Conservation (phyloP, 2,797 vertebrate genomes). For the Neostethus bicornis region DNA sequence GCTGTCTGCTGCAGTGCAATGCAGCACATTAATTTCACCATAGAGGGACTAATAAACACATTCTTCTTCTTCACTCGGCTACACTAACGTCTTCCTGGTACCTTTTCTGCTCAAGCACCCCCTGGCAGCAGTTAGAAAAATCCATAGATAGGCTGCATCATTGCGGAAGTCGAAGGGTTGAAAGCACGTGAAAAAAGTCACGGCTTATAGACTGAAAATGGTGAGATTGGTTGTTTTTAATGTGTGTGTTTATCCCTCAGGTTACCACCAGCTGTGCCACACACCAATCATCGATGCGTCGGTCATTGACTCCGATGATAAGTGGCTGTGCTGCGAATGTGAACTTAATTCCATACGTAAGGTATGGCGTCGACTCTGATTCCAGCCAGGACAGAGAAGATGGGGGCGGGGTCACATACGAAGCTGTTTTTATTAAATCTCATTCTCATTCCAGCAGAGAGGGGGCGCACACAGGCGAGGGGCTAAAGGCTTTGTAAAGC, state of each 20-base stretch:
- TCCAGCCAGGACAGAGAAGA: neutral
- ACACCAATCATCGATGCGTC: constrained; percentile 91
- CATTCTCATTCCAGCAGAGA: constrained; percentile 74
- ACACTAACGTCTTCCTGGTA: no score
- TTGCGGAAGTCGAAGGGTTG: no score
- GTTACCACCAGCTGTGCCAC: constrained; percentile 97
- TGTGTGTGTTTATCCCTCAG: constrained; percentile 68
- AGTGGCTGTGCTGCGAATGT: constrained; percentile 97
- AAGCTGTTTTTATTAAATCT: neutral
- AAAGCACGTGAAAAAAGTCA: no score
- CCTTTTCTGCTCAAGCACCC: no score
- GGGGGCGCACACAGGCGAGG: constrained; percentile 87
- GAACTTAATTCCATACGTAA: constrained; percentile 91
- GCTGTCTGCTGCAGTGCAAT: no score
- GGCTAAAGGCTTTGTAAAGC: constrained; percentile 59
- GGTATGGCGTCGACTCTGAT: constrained; percentile 69
- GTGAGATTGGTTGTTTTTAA: neutral
- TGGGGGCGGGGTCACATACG: neutral
- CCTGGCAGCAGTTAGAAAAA: no score
- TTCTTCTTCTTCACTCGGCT: no score
- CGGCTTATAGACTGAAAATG: no score
- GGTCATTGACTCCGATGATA: constrained; percentile 95
- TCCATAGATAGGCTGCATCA: no score
- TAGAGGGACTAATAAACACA: no score
- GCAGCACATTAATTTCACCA: no score